phyloP scores from a whole-genome alignment of 1,140 invertebrate species.

The Sinella curviseta region DNA sequence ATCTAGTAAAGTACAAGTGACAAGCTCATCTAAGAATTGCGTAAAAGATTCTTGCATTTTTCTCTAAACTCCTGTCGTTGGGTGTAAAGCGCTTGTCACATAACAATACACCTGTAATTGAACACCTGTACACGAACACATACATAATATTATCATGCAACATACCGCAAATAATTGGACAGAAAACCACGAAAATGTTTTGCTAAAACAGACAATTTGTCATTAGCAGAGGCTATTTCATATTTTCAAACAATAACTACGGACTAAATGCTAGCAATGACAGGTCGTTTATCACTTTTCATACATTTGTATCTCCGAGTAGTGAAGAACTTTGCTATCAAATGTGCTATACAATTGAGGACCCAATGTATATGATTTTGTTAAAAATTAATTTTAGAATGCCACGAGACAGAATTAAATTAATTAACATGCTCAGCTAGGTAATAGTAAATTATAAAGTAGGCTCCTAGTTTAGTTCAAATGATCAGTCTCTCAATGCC shows the following conservation, averaged over 20 bases:
- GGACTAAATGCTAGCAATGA: neutral
- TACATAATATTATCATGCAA: neutral
- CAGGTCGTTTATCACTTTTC: neutral
- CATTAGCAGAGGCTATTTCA: too few species aligned
- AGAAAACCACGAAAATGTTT: neutral
- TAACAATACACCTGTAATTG: neutral
- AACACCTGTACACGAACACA: neutral
- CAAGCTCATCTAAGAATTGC: neutral
- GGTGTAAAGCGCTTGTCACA: neutral
- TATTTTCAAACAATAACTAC: too few species aligned
- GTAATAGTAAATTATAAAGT: too few species aligned
- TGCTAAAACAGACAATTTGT: neutral
- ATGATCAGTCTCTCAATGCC: too few species aligned
- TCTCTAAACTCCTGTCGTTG: neutral
- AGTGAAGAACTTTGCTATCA: too few species aligned
- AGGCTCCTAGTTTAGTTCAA: too few species aligned
- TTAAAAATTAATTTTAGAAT: too few species aligned
- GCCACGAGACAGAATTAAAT: too few species aligned
- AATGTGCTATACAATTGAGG: too few species aligned
- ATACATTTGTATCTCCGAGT: neutral
- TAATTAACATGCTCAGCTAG: too few species aligned
- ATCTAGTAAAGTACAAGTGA: neutral
- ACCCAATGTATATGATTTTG: too few species aligned
- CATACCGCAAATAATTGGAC: neutral
- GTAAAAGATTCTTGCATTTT: neutral